phyloP scores from a whole-genome alignment of 2,113 vertebrate species.

The Pelobates fuscus region DNA sequence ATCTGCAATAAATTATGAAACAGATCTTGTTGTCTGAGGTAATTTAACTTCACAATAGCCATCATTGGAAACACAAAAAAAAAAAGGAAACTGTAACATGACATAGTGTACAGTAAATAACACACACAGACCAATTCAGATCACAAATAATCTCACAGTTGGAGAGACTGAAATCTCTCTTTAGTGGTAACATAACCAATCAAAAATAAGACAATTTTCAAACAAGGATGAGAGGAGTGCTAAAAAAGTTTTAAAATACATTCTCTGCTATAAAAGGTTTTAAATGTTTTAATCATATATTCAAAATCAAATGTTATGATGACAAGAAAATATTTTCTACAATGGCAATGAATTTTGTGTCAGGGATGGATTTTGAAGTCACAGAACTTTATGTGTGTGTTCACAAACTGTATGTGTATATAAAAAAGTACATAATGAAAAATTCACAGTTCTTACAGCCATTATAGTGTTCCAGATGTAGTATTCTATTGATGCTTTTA shows the following conservation, averaged over 20 bases:
- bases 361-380: conserved; percentile 49
- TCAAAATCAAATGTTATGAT: conserved; percentile 57
- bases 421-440: conserved; percentile 63
- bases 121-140: background rate
- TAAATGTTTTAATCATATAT: conserved; percentile 23
- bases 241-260: conserved; percentile 50
- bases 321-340: conserved; percentile 57
- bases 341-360: conserved; percentile 60
- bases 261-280: conserved; percentile 48
- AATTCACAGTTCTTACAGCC: conserved; percentile 75
- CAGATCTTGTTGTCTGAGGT: background rate
- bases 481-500: conserved; percentile 49
- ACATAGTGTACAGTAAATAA: background rate
- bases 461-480: conserved; percentile 71
- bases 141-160: background rate
- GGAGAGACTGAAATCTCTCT: conserved; percentile 17
- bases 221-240: conserved; percentile 28
- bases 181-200: conserved; percentile 10
- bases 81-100: background rate
- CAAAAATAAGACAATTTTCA: conserved; percentile 22
- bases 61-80: background rate
- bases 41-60: background rate
- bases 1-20: background rate
- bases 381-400: conserved; percentile 52
- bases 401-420: conserved; percentile 53